Evolutionary conservation across 2,113 vertebrate genomes (phyloP), one percentile per base, ranked within the genome.

Genomic region (Solea senegalensis): DNA sequence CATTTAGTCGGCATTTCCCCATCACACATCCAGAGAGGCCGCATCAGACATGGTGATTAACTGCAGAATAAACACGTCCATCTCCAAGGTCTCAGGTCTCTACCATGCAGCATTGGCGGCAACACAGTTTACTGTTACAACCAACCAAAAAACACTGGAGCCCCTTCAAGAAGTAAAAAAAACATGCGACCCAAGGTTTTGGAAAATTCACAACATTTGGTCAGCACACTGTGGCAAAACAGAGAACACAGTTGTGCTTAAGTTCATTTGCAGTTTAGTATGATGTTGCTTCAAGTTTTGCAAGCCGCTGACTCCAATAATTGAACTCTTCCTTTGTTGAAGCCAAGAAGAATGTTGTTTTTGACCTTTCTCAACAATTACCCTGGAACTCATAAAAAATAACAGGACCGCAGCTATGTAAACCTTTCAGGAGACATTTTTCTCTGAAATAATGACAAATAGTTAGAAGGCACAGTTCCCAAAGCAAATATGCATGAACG

Each of bases 41-140:
- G 83, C 89, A 86, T 87, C 80, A 88, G 88, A 85, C 88, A 76
- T 80, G 84, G 80, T 85, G 86, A 89, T 88, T 86, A 90, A 90
- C 76, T 81, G 82, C 71, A 81, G 81, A 56, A 69, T 84, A 91
- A 89, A 91, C 86, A 85, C 53, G 73, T 85, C 78, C 80, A 81
- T 87, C 78, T 85, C 64, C 15, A 34, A 78, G 76, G 76, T 74
- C 69, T 86, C 78, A 67, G 72, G 68, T 87, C 78, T 65, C 69
- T 6, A 10, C 49, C 48, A 21, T 60, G 58, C 40, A 69, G 68
- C 7, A 45, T 40, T 15, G 44, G 74, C 77, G 75, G 65, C 65
- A 84, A 66, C 72, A 61, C 46, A 9, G 72, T 83, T 86, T 78
- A 75, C 61, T 65, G 69, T 69, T 75, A 77, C 56, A 66, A 79